Conservation (phyloP, 1,140 invertebrate species). For the Radopholus similis region DNA sequence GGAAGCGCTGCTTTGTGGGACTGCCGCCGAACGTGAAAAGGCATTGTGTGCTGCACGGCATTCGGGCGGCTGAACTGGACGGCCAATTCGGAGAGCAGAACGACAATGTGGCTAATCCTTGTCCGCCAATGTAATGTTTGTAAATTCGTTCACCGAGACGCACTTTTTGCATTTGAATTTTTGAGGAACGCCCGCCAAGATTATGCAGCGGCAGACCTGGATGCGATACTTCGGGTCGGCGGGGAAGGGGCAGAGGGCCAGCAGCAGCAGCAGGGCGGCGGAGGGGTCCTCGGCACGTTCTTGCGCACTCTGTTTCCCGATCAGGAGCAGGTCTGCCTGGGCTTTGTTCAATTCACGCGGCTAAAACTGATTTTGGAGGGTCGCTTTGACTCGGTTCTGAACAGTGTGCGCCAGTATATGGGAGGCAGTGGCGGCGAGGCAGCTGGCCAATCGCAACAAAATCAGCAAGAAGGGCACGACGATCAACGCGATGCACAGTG, state of each 20-base stretch:
- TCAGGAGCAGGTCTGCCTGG: conserved; percentile 24
- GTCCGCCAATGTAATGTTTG: conserved; percentile 12
- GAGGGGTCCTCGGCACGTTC: conserved; percentile 4
- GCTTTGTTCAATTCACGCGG: neutral
- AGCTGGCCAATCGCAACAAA: neutral
- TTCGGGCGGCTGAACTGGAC: conserved; percentile 7
- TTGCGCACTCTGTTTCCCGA: conserved; percentile 25
- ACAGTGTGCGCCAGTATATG: neutral
- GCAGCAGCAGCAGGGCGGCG: neutral
- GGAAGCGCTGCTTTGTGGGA: conserved; percentile 27
- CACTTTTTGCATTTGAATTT: neutral
- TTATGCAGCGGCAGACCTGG: neutral
- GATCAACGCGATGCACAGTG: no score
- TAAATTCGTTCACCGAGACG: neutral
- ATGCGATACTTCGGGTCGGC: neutral
- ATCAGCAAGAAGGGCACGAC: no score
- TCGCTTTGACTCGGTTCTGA: neutral
- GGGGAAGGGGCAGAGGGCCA: neutral
- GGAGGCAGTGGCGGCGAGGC: neutral
- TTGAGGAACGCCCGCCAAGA: neutral
- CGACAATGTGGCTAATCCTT: conserved; percentile 9
- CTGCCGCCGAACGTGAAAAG: conserved; percentile 30
- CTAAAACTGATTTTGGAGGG: neutral
- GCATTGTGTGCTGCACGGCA: conserved; percentile 28
- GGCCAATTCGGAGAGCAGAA: neutral